A percentile compares a stretch with the other conserved stretches of the same genome.
Conservation (phyloP, 2,888 invertebrate species). For the Mythimna ferrago region DNA sequence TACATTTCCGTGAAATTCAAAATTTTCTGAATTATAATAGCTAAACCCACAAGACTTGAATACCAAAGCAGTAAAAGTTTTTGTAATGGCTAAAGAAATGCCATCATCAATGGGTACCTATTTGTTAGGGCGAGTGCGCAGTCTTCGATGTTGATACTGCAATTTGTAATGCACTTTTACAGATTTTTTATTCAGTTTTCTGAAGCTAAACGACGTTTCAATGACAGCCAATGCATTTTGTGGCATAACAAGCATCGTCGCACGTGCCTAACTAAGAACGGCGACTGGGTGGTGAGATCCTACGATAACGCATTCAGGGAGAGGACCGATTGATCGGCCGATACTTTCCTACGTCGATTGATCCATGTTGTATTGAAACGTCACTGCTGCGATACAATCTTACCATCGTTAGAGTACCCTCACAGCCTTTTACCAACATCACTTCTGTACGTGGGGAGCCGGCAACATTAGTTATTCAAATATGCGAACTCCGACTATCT, state of each 20-base stretch:
- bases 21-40: constrained; percentile 64
- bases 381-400: constrained; percentile 86
- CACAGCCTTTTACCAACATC: constrained; percentile 74
- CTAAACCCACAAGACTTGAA: constrained; percentile 60
- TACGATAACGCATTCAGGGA: constrained; percentile 70
- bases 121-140: neutral
- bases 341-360: constrained; percentile 79
- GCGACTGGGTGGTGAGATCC: constrained; percentile 72
- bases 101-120: constrained; percentile 1
- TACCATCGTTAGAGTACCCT: constrained; percentile 83
- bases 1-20: constrained; percentile 72
- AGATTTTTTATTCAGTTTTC: constrained; percentile 25
- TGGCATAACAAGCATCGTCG: constrained; percentile 52
- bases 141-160: constrained; percentile 6
- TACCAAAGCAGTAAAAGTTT: constrained; percentile 47
- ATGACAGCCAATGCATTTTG: constrained; percentile 29
- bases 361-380: constrained; percentile 89
- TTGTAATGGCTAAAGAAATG: constrained; percentile 32
- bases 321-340: constrained; percentile 74
- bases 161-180: constrained; percentile 16
- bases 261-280: constrained; percentile 69
- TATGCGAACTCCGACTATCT: constrained; percentile 84
- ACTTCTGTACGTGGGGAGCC: constrained; percentile 74
- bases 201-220: constrained; percentile 30
- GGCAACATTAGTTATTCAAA: constrained; percentile 86